Evolutionary conservation across 1,140 invertebrate genomes (phyloP), one percentile per base, ranked within the genome.

Genomic region (Oscheius sp.): DNA sequence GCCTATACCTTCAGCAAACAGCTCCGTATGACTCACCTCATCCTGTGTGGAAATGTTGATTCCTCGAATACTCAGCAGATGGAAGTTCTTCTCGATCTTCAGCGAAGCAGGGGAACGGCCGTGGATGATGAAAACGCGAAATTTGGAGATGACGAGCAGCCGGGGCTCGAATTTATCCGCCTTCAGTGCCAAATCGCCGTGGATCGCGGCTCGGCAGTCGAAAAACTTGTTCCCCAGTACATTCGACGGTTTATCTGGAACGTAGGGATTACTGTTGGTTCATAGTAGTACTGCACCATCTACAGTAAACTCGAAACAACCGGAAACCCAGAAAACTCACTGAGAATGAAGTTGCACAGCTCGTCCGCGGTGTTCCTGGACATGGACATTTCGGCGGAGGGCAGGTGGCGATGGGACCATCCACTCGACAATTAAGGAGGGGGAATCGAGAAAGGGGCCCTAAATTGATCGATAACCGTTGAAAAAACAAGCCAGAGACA

Each of bases 201-300:
- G 45, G 31, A 73, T 35, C 26, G 76, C 75, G 18, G 77, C 29
- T 13, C 81, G 81, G 55, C 75, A 79, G 42, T 83, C 79, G 68
- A 77, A 83, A 64, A 82, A 83, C 46, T 83, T 83, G 61, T 82
- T 79, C 13, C 81, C 81, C 28, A 84, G 83, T 4, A 84, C 29
- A 32, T 62, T 46, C 32, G 75, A 64, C 13, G 77, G 73, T 46
- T 83, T 81, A 55, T 77, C 81, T 83, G 68, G 45, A 84, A 46
- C 3, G 3, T 26, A 32, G 52, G 15, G 20, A 42, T 67, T 34
- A 4, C 34, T 62, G 2, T 62, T 2, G 34, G 34, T 4, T 28
- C 1, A 34, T 31, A 31, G 20, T 62, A 23, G 29, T 2, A 13
- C 34, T n/a, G n/a, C n/a, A n/a, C n/a, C n/a, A n/a, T n/a, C n/a